Base-by-base conservation (phyloP, 2,797 vertebrate genomes). In the Scarus forsteni region DNA sequence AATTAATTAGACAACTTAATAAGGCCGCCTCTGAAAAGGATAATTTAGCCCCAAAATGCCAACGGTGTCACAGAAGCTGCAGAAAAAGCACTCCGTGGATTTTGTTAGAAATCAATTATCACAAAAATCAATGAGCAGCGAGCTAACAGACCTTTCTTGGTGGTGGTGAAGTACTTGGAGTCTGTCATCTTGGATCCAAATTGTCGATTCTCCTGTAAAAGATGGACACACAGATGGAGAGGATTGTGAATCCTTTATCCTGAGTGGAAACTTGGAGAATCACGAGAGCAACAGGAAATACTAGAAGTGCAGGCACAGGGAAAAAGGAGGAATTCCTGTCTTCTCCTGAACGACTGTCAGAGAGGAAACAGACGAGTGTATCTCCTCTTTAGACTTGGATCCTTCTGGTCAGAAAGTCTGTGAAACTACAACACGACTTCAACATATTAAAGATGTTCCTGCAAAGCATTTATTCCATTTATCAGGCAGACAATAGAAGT, bases 151-250 rank as follows among this genome's bases (percentile, higher is more conserved):
- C 98, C 98, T 98, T 99, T 99, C 91, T 99, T 99, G 39, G 98
- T 99, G 42, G 98, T 99, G 81, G 98, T 99, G 93, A 99, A 99
- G 81, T 99, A 99, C 89, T 99, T 99, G 1, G 97, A 98, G 95
- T 99, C 98, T 0, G 97, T 97, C 98, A 99, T 99, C 87, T 96
- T 97, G 94, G 95, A 93, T 92, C 93, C 93, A 91, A 95, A 94
- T 88, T 86, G 88, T 91, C 83, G 86, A 86, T 89, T 94, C 93
- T 97, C 94, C 95, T 95, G 86, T 54, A 87, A 83, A 80, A 88
- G 42, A 71, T 1, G 69, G 34, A 73, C 45, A 79, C 55, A 46
- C 44, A 10, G 52, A 38, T 1, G 14, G 27, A 51, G 50, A 68
- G 13, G 16, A 52, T 27, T 35, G 38, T 9, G 5, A 75, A 60